phyloP scores from a whole-genome alignment of 2,888 invertebrate genomes.

The Galeopsomyia nigrocyanea region DNA sequence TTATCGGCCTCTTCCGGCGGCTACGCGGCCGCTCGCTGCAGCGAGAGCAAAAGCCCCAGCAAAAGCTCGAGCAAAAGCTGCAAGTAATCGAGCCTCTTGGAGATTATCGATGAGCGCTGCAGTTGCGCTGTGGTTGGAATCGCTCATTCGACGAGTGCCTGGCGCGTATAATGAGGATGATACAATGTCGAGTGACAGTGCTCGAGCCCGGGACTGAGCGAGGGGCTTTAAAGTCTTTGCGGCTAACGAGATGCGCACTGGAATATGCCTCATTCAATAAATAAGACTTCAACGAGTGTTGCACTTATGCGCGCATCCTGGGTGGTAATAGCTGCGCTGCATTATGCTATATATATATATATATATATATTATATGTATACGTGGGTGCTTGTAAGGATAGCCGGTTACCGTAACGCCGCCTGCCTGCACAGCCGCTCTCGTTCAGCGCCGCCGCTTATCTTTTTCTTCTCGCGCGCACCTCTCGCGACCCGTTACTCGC shows the following conservation, averaged over 20 bases:
- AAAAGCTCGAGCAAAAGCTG: not conserved
- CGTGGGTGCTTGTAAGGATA: slow-evolving; percentile 50
- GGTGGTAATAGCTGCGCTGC: slow-evolving; percentile 59
- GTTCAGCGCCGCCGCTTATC: slow-evolving; percentile 34
- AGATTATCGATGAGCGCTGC: no score
- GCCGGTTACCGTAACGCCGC: slow-evolving; percentile 38
- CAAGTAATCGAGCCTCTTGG: not conserved
- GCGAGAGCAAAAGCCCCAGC: slow-evolving; percentile 35
- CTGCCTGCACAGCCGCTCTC: slow-evolving; percentile 8
- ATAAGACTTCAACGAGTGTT: slow-evolving; percentile 60
- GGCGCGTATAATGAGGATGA: no score
- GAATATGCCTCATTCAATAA: slow-evolving; percentile 55
- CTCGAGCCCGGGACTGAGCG: no score
- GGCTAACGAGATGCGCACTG: no score
- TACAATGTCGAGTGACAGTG: no score
- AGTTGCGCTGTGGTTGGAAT: no score
- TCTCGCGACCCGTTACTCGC: slow-evolving; percentile 33
- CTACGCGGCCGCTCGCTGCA: slow-evolving; percentile 48
- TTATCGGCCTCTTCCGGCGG: slow-evolving; percentile 57
- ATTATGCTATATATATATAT: slow-evolving; percentile 44
- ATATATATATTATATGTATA: slow-evolving; percentile 5
- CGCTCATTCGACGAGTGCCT: no score
- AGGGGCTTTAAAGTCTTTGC: no score
- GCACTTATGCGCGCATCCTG: slow-evolving; percentile 56
- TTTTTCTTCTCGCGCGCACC: slow-evolving; percentile 32